Evolutionary conservation across 2,888 invertebrate genomes (phyloP), one percentile per base, ranked within the genome.

Genomic region (Latrodectus elegans): DNA sequence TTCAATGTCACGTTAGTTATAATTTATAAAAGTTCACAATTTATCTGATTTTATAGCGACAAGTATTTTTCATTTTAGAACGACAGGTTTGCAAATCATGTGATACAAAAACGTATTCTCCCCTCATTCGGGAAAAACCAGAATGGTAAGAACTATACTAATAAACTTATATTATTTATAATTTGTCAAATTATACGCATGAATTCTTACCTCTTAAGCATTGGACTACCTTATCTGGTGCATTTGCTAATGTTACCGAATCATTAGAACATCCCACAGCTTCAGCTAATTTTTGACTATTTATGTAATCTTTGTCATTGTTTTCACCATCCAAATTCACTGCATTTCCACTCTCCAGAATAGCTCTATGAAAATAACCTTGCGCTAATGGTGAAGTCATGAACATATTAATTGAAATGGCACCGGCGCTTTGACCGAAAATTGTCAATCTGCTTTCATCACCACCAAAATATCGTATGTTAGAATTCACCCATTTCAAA

Each of bases 381-480:
- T 51, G n/a, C 3, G 74, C 55, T 8, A 83, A 26, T 12, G 88
- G 83, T 10, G 88, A 88, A 17, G 26, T 38, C 65, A 74, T 73
- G 4, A 78, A 26, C 60, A 83, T 55, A 8, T 83, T 75, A 1
- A 55, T 49, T 4, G 67, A 38, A 4, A 83, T 79, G 10, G 88
- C 71, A 12, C 88, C 88, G 8, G 88, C 15, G 22, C 88, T 88
- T 17, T 83, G 68, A 10, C 88, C 88, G 51, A 74, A 72, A 4
- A 83, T 17, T 10, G 88, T 88, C 26, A 88, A 60, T 6, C 17
- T 49, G 11, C 60, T 22, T 26, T 67, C n/a, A 26, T 83, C 70
- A 0, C 88, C 88, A 51, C 88, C 82, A 51, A 88, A 88, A 8
- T 11, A 55, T n/a, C 51, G 53, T 15, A 88, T 88, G 26, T 88